Conservation (phyloP, 2,888 invertebrate genomes). For the Drosophila rellima region DNA sequence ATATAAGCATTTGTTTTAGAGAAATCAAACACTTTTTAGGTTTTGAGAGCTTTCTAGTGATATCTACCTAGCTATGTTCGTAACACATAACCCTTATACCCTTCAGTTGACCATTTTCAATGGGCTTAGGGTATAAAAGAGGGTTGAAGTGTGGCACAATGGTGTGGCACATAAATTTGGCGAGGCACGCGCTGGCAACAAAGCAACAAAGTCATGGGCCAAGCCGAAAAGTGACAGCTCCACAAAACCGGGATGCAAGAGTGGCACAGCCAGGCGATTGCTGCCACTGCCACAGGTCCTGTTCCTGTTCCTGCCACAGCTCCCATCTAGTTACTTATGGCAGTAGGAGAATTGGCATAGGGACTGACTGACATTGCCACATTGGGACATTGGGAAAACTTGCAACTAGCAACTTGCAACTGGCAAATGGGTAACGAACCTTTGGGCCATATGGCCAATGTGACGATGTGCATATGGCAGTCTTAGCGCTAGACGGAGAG, state of each 20-base stretch:
- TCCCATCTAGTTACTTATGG: constrained; percentile 46
- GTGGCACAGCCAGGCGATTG: constrained; percentile 17
- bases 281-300: constrained; percentile 21
- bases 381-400: constrained; percentile 7
- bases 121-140: too few species aligned
- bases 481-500: not conserved
- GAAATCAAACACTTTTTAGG: too few species aligned
- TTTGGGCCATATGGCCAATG: constrained; percentile 40
- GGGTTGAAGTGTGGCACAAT: not conserved
- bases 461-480: constrained; percentile 36
- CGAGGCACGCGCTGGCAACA: constrained; percentile 47
- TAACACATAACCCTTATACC: not conserved
- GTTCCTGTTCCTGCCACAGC: not conserved
- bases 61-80: too few species aligned
- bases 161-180: constrained; percentile 60
- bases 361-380: constrained; percentile 13
- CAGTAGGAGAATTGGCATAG: constrained; percentile 21
- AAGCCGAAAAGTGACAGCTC: constrained; percentile 46
- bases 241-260: constrained; percentile 7
- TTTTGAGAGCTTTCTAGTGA: too few species aligned
- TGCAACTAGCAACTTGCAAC: constrained; percentile 7
- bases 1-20: too few species aligned
- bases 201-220: constrained; percentile 54
- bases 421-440: constrained; percentile 21
- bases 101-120: not conserved